Evolutionary conservation across 1,140 invertebrate genomes (phyloP), one percentile per base, ranked within the genome.

Genomic region (Drosophila ogumai): DNA sequence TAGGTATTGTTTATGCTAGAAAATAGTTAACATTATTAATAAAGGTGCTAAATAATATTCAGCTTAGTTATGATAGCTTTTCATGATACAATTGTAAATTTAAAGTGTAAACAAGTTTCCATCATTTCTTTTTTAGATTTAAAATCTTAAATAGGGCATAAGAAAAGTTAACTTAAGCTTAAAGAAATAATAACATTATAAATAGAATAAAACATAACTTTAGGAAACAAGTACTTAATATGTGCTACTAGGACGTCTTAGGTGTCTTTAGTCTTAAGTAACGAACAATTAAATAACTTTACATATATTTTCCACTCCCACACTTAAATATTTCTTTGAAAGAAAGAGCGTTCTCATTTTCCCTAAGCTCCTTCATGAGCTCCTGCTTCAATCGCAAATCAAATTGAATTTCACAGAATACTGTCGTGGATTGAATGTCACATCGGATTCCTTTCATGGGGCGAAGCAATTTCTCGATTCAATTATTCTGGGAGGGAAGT

Each of bases 391-490:
- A 32, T 68, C 19, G 32, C 49, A 73, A 72, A 54, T 75, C 25
- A 58, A 75, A 75, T 76, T 71, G 67, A 41, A 55, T 78, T 73
- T 54, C 28, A 10, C 22, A 28, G 17, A 58, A 43, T 56, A 36
- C 43, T 68, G 34, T 22, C 31, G 25, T 41, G 28, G 17, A 59
- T 56, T 59, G 61, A 78, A 54, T 68, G 52, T 72, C 56, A 34
- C 50, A 65, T 49, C 36, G 41, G 46, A 60, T 65, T 73, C 46
- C 38, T 69, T 85, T 87, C 75, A 64, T 74, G 31, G 17, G 19
- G 52, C 66, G 31, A 76, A 82, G 55, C 66, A 69, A 87, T 87
- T 87, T 86, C 64, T 87, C 82, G 63, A 72, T 87, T 87, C 82
- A 87, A 87, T 87, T 87, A 87, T 80, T 76, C 52, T 80, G 49